phyloP scores from a whole-genome alignment of 2,888 invertebrate species.

The Chalcis sispes region DNA sequence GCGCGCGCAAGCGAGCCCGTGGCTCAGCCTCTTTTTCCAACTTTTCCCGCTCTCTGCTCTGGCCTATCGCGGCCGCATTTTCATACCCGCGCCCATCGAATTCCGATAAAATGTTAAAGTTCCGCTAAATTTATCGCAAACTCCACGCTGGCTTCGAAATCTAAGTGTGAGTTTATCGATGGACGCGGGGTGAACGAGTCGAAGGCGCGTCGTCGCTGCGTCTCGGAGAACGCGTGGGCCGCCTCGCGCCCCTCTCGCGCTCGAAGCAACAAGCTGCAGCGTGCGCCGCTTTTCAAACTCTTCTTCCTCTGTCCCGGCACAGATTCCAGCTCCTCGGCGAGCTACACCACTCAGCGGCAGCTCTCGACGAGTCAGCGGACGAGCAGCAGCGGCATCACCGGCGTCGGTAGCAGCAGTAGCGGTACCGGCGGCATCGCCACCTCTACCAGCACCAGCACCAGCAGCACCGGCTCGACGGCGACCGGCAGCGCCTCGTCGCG shows the following conservation, averaged over 20 bases:
- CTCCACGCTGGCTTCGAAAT: too few relatives aligned
- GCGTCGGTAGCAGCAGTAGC: slow-evolving; percentile 2
- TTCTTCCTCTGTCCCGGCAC: slow-evolving; percentile 36
- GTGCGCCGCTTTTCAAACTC: neutral
- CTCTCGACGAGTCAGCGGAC: slow-evolving; percentile 66
- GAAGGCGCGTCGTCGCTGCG: too few relatives aligned
- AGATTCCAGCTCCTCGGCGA: slow-evolving; percentile 72
- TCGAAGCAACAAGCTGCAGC: too few relatives aligned
- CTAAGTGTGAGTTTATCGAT: too few relatives aligned
- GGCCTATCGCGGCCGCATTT: too few relatives aligned
- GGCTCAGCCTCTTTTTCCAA: neutral
- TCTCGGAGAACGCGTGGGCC: too few relatives aligned
- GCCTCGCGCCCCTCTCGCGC: neutral
- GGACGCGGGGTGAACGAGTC: too few relatives aligned
- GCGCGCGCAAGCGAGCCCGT: neutral
- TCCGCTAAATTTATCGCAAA: too few relatives aligned
- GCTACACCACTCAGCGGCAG: slow-evolving; percentile 70
- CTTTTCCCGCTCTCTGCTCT: neutral
- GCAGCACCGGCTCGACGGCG: slow-evolving; percentile 22
- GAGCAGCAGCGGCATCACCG: slow-evolving; percentile 21
- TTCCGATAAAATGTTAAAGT: too few relatives aligned
- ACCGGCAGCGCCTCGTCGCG: slow-evolving; percentile 59
- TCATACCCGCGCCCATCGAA: too few relatives aligned
- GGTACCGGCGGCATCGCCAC: neutral
- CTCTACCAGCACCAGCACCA: neutral